Evolutionary conservation across 2,113 vertebrate genomes (phyloP).

Genomic region (Tragelaphus buxtoni): DNA sequence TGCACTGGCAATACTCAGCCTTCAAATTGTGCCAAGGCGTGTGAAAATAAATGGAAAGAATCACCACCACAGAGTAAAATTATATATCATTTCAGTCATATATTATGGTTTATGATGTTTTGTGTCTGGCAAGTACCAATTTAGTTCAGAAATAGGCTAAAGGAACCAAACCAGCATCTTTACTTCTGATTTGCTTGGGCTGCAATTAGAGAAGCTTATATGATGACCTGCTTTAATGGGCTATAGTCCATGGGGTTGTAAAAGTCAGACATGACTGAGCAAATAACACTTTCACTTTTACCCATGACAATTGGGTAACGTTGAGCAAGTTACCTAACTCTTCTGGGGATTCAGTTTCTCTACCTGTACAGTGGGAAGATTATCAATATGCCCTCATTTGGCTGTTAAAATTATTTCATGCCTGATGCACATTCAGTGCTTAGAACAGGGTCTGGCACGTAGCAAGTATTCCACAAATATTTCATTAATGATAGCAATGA

Average conservation of each 20-base stretch:
- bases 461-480: neutral
- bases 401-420: neutral
- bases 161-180: neutral
- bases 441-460: neutral
- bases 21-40: neutral
- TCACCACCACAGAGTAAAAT: neutral
- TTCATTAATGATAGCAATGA: neutral
- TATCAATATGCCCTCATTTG: neutral
- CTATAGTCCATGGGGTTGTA: neutral
- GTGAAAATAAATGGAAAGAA: conserved; percentile 31
- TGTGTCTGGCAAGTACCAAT: neutral
- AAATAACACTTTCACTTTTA: neutral
- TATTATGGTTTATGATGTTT: neutral
- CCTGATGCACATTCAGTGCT: neutral
- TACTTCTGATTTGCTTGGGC: neutral
- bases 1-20: neutral
- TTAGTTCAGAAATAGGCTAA: conserved; percentile 11
- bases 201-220: neutral
- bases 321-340: neutral
- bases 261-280: neutral
- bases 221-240: neutral
- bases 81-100: neutral
- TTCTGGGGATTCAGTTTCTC: neutral
- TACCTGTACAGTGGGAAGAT: neutral
- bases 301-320: neutral